Base-by-base conservation (phyloP, 1,140 invertebrate genomes). In the Rhagoletis pomonella region DNA sequence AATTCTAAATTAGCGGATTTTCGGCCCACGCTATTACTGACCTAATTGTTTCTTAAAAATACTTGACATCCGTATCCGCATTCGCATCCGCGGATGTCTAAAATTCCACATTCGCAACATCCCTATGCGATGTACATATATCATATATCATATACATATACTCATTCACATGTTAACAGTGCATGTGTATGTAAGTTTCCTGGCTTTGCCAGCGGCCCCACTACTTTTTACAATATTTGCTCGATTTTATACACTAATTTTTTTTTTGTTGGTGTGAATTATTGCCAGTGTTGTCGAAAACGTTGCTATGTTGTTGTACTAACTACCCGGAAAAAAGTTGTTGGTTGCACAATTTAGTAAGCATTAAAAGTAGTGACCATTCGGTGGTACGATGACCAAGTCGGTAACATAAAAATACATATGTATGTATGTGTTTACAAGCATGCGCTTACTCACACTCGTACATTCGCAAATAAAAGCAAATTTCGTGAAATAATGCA, bases 271-370 rank as follows among this genome's bases (percentile, higher is more conserved):
- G 14, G 14, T 86, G 85, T 62, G 62, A 65, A 62, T 86, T 60
- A 62, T 60, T 60, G 44, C 59, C 19, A 39, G 7, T 86, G 85
- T 62, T 86, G 58, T 62, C 60, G 6, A 9, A 6, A 5, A 67
- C n/a, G 14, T 67, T 67, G 19, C 9, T 39, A 69, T 69, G 44
- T 47, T 73, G 69, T 73, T 73, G 44, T 3, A 17, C 69, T 73
- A 4, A 6, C 9, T 12, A 10, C 44, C 47, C n/a, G 29, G 19
- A 29, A 77, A 55, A 81, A 81, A 9, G 44, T 81, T 81, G 73
- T 81, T 81, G 47, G 44, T 81, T 81, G 47, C 7, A 55, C 73
- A 81, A 81, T 81, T 81, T 81, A 81, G 73, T 55, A 7, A 81
- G 73, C 47, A 81, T 81, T 81, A 81, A 19, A 81, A 55, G 47